A percentile compares a stretch with the other conserved stretches of the same genome.
These are phyloP conservation scores for Tenebrio molitor DNA, from an alignment of 1,140 invertebrate genomes.

Conservation along the genomic window DNA sequence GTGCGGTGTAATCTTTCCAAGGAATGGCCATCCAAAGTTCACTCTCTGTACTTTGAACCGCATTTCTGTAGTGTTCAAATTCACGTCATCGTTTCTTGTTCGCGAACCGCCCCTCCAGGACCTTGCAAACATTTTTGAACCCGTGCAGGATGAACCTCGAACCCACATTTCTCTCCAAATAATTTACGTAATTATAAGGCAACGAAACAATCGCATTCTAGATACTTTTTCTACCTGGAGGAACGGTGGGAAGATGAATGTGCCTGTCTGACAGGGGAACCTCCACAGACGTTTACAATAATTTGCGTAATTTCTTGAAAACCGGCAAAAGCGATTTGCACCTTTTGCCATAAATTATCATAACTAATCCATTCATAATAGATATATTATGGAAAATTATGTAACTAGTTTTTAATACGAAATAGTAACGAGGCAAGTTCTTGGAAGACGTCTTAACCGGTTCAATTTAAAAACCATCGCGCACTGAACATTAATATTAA, in stretches of 20 bases:
- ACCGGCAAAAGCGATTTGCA: too few relatives aligned
- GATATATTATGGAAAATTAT: constrained; percentile 7
- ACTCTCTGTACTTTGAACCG: constrained; percentile 3
- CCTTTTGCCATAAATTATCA: constrained; percentile 21
- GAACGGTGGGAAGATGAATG: too few relatives aligned
- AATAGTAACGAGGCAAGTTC: constrained; percentile 24
- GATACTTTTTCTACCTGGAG: too few relatives aligned
- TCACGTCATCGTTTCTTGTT: constrained; percentile 4
- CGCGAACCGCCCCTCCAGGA: not conserved
- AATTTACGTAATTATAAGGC: too few relatives aligned
- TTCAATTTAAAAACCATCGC: not conserved
- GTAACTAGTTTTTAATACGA: constrained; percentile 22
- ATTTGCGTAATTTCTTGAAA: not conserved
- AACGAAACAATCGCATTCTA: too few relatives aligned
- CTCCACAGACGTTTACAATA: too few relatives aligned
- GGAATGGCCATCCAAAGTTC: constrained; percentile 20
- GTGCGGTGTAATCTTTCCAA: not conserved
- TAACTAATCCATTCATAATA: constrained; percentile 15
- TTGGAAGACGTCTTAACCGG: constrained; percentile 11
- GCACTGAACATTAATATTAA: not conserved
- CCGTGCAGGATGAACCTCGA: too few relatives aligned
- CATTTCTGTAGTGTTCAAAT: constrained; percentile 21
- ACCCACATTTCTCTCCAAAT: too few relatives aligned
- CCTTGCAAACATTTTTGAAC: not conserved
- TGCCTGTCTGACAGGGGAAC: too few relatives aligned